Evolutionary conservation across 2,797 vertebrate species (phyloP), one percentile per base, ranked within the genome.

Genomic region (Bucorvus abyssinicus): DNA sequence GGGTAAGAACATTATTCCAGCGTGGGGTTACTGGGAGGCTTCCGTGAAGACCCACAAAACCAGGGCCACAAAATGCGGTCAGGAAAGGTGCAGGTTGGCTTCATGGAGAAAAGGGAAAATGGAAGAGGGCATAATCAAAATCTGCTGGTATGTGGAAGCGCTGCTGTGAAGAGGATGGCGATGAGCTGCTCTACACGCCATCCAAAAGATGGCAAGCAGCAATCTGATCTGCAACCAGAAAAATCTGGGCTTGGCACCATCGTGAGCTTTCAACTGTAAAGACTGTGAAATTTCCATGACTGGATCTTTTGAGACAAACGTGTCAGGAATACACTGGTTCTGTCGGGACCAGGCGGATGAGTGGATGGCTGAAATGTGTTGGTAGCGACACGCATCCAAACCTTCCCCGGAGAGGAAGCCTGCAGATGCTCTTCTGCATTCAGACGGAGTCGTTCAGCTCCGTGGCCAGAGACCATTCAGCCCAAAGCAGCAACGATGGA

Each of bases 371-470:
- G 84, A 73, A 80, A 88, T 34, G 65, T 63, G 73, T 23, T 59
- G 55, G 65, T 52, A 70, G 84, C 14, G 65, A 91, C 76, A 91
- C 87, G 83, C 44, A 87, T 9, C 82, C 34, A 49, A 69, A 38
- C 47, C 56, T 91, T 88, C 50, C 74, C 49, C 0, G 0, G 59
- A 56, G 40, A 81, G 32, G 76, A 76, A 84, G 59, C 79, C 76
- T 88, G 73, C 56, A 94, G 89, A 50, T 84, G 52, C 71, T 94
- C 59, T 40, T 56, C 74, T 84, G 77, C 84, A 82, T 92, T 91
- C 87, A 91, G 63, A 53, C 4, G 47, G 59, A 89, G 59, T 52
- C 1, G 4, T 64, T 76, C 36, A 32, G 88, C 84, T 87, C 90
- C 56, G 8, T 1, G 14, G 87, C 42, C 87, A 70, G 14, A 59